Conservation (phyloP, 2,888 invertebrate species). For the Latheticus oryzae region DNA sequence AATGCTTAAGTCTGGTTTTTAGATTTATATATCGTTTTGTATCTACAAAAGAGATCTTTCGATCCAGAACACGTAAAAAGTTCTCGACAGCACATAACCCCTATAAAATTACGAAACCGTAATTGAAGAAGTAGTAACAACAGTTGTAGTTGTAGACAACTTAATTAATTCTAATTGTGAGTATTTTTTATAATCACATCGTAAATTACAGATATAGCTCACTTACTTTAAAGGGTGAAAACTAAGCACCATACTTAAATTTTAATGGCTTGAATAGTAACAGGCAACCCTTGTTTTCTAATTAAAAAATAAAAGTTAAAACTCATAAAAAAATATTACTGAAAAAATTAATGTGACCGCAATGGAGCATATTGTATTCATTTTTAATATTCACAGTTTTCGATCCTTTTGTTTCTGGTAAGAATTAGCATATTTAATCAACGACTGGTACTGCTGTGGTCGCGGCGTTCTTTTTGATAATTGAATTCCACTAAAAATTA, state of each 20-base stretch:
- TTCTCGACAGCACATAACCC: not conserved
- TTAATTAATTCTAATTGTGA: conserved; percentile 20
- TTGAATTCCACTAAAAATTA: too few relatives aligned
- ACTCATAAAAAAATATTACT: not conserved
- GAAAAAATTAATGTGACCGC: conserved; percentile 12
- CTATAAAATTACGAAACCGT: conserved; percentile 9
- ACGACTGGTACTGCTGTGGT: conserved; percentile 20
- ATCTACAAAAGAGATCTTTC: conserved; percentile 13
- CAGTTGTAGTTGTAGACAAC: conserved; percentile 6
- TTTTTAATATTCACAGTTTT: conserved; percentile 18
- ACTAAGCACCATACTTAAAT: too few relatives aligned
- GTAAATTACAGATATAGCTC: too few relatives aligned
- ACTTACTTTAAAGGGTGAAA: too few relatives aligned
- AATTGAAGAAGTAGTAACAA: conserved; percentile 19
- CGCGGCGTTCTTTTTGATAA: too few relatives aligned
- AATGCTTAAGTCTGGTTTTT: conserved; percentile 31
- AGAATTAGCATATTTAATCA: conserved; percentile 32
- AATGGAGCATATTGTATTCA: conserved; percentile 6
- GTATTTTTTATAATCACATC: too few relatives aligned
- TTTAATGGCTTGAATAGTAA: too few relatives aligned
- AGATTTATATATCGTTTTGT: conserved; percentile 25
- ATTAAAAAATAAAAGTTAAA: too few relatives aligned
- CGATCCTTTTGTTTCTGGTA: conserved; percentile 10
- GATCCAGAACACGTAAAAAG: conserved; percentile 22
- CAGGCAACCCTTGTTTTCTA: too few relatives aligned